These are phyloP conservation scores for Phrynosoma blainvillii DNA, from an alignment of 2,113 vertebrate species.

Conservation along the genomic window DNA sequence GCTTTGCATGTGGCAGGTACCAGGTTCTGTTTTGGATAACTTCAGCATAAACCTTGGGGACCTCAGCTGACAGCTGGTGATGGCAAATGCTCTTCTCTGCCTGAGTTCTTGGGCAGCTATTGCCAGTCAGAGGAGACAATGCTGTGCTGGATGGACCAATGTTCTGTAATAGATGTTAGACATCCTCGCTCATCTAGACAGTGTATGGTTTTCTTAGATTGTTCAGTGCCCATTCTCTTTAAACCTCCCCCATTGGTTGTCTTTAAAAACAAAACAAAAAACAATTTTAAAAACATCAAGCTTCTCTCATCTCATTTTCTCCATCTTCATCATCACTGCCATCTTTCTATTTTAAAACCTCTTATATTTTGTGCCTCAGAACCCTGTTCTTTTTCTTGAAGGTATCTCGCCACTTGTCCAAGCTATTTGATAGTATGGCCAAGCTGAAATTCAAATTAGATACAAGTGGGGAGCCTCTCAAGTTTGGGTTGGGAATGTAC, in stretches of 20 bases:
- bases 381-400: conserved; percentile 21
- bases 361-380: neutral
- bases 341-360: neutral
- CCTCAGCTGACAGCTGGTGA: neutral
- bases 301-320: too few relatives aligned
- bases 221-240: neutral
- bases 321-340: neutral
- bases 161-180: neutral
- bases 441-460: conserved; percentile 70
- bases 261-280: neutral
- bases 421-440: conserved; percentile 79
- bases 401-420: conserved; percentile 77
- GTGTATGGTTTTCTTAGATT: neutral
- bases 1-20: too few relatives aligned
- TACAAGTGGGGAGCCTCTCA: conserved; percentile 21
- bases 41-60: neutral
- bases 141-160: neutral
- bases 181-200: neutral
- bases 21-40: neutral
- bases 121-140: neutral
- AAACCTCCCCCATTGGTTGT: neutral
- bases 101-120: neutral
- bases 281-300: too few relatives aligned
- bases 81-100: neutral
- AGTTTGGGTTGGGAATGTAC: conserved; percentile 73